Evolutionary conservation across 2,113 vertebrate genomes (phyloP), one percentile per base, ranked within the genome.

Genomic region (Forbesichthys papilliferus): DNA sequence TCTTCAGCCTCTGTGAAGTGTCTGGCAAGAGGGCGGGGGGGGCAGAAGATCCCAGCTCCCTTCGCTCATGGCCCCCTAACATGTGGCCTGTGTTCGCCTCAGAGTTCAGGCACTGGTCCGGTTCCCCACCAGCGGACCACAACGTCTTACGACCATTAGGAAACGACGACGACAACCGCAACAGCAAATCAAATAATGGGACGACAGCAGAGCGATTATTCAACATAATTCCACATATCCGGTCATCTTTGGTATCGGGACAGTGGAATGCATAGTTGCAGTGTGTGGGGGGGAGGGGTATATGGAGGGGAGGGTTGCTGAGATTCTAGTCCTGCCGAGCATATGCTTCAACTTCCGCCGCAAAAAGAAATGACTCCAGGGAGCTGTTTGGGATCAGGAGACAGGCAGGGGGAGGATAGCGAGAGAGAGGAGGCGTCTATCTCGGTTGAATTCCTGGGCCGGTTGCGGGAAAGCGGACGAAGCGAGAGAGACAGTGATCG

Each of bases 181-280:
- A 27, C 27, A 27, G 27, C 27, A 27, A 27, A 27, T 27, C 27
- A 27, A 27, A 27, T 27, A 2, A 27, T 27, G 34, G 64, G 67
- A 57, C 61, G 27, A 65, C 78, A 78, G 74, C 81, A 68, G 72
- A 84, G 74, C 80, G 65, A 34, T 77, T 36, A 78, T 78, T 83
- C 84, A 84, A 84, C 76, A 73, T 52, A 84, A 88, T 90, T 91
- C 89, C 87, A 92, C 91, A 84, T 61, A 77, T 91, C 90, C 90
- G 64, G 82, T 93, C 90, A 93, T 96, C 94, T 98, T 96, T 97
- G 95, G 95, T 95, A 93, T 94, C 92, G 87, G 90, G 89, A 94
- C 90, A 91, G 91, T 91, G 94, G 92, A 95, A 94, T 96, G 95
- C 96, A 97, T 96, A 97, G 96, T 95, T 93, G 93, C 93, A 92